Evolutionary conservation across 2,797 vertebrate genomes (phyloP), one percentile per base, ranked within the genome.

Genomic region (Channallabes apus): DNA sequence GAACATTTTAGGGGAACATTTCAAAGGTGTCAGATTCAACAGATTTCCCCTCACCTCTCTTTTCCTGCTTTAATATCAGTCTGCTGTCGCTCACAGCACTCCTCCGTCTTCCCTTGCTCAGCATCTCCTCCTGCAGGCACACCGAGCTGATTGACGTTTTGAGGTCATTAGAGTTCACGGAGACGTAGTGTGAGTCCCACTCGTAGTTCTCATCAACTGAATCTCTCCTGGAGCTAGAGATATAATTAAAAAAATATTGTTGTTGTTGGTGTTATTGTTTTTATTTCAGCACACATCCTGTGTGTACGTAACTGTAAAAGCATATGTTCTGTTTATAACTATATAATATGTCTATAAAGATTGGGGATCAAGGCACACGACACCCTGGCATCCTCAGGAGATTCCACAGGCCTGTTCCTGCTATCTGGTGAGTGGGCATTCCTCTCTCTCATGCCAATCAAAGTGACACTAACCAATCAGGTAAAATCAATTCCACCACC

Each of bases 181-280:
- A 91, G 20, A 96, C 92, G 38, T 97, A 96, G 24, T 84, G 89
- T 0, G 96, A 93, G 54, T 99, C 97, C 98, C 97, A 99, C 89
- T 99, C 97, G 4, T 98, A 98, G 90, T 95, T 98, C 91, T 98
- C 97, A 59, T 98, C 97, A 84, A 98, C 97, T 0, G 97, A 98
- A 0, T 93, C 95, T 91, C 96, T 96, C 86, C 97, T 97, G 72
- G 69, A 80, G 90, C 96, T 96, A 89, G 12, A 15, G 76, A 90
- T 85, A 78, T 73, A 32, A 29, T 32, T 72, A 51, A 27, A 51
- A 51, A 65, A 7, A 46, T 29, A 3, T 35, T 38, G 22, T 38
- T 78, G 6, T 54, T 54, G 0, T n/a, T 78, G 6, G n/a, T 54
- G 0, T 68, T 68, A 32, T 62, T 41, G 22, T 41, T 38, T 24